These are phyloP conservation scores for Trididemnum clinides DNA, from an alignment of 23 tunicate species.

Conservation along the genomic window DNA sequence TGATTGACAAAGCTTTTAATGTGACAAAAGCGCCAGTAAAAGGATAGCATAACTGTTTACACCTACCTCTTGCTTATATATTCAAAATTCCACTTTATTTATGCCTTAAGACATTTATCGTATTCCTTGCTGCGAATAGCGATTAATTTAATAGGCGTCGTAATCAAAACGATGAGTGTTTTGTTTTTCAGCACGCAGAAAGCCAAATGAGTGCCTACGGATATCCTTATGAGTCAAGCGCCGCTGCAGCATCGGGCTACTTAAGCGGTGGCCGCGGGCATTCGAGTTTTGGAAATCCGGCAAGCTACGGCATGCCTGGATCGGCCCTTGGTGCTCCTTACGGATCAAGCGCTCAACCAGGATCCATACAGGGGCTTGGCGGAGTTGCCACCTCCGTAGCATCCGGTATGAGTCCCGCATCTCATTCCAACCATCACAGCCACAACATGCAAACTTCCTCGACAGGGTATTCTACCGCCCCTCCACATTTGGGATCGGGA, in stretches of 20 bases:
- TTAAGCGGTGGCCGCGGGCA: slow-evolving; percentile 84
- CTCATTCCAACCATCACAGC: slow-evolving; percentile 53
- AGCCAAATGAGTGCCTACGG: slow-evolving; percentile 94
- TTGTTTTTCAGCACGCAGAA: slow-evolving; percentile 80
- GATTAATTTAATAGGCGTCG: no score
- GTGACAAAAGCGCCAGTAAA: no score
- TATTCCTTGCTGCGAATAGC: no score
- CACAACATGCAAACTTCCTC: slow-evolving; percentile 52
- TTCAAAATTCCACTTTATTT: no score
- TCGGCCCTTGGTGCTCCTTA: slow-evolving; percentile 77
- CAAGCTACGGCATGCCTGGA: slow-evolving; percentile 71
- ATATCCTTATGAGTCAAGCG: slow-evolving; percentile 49
- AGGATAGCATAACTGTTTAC: no score
- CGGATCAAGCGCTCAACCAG: slow-evolving; percentile 57
- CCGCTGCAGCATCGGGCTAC: slow-evolving; percentile 86
- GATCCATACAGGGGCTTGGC: slow-evolving; percentile 59
- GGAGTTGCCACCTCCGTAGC: slow-evolving; percentile 62
- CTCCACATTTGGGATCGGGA: slow-evolving; percentile 72
- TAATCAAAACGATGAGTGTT: not conserved
- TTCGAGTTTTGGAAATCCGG: slow-evolving; percentile 85
- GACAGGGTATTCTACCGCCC: slow-evolving; percentile 54
- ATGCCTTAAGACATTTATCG: no score
- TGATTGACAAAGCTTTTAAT: no score
- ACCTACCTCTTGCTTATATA: no score
- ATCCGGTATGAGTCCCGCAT: slow-evolving; percentile 80